Conservation (phyloP, 1,140 invertebrate genomes). For the Heliothis virescens region DNA sequence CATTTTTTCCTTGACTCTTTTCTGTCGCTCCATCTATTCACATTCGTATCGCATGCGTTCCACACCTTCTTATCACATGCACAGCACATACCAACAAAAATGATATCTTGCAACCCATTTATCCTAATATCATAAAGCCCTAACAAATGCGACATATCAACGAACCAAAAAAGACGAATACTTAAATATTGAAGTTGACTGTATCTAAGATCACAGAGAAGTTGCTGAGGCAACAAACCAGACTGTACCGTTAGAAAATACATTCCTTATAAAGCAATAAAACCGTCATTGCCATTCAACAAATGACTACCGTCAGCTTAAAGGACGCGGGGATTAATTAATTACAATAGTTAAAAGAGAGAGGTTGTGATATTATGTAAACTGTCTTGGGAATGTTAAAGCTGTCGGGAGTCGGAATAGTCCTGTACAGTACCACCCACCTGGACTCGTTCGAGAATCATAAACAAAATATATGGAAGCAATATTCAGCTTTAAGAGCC, state of each 20-base stretch:
- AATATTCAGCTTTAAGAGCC: slow-evolving; percentile 32
- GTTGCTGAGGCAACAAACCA: slow-evolving; percentile 16
- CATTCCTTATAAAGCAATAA: slow-evolving; percentile 48
- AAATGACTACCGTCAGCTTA: slow-evolving; percentile 71
- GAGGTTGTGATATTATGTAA: slow-evolving; percentile 67
- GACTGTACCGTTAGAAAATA: slow-evolving; percentile 20
- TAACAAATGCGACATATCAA: neutral
- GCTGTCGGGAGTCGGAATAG: slow-evolving; percentile 48
- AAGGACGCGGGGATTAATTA: slow-evolving; percentile 65
- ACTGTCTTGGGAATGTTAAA: slow-evolving; percentile 58
- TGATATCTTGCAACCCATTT: no score
- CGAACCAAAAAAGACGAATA: neutral
- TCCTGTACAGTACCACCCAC: slow-evolving; percentile 59
- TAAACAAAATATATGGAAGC: slow-evolving; percentile 39
- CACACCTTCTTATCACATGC: no score
- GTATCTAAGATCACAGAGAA: slow-evolving; percentile 7
- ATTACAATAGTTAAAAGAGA: slow-evolving; percentile 72
- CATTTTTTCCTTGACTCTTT: no score
- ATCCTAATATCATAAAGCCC: no score
- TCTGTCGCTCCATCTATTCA: no score
- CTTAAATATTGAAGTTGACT: slow-evolving; percentile 1
- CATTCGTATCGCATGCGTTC: no score
- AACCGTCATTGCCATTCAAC: slow-evolving; percentile 52
- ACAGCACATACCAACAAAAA: no score
- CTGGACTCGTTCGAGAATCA: slow-evolving; percentile 31